Percentiles rank a stretch among this genome's conserved stretches.
These are phyloP conservation scores for Atta texana DNA, from an alignment of 1,140 invertebrate genomes.

Conservation along the genomic window DNA sequence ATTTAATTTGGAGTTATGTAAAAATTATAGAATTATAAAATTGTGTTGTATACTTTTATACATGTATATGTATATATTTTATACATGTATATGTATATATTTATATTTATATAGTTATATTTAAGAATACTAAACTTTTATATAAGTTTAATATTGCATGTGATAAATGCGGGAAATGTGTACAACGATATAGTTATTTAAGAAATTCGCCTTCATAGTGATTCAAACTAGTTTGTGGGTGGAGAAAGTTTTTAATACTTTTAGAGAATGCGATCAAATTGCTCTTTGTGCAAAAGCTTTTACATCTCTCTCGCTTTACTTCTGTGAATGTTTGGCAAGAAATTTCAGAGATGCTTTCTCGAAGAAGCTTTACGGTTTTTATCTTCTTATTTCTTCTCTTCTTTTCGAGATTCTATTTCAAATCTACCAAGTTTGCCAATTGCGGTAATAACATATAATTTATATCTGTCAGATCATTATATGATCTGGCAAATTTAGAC, in stretches of 20 bases:
- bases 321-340: not conserved
- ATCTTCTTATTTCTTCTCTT: not conserved
- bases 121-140: not conserved
- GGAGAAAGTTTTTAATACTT: not conserved
- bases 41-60: not conserved
- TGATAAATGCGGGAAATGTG: not conserved
- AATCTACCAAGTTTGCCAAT: constrained; percentile 1
- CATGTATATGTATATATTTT: too few species aligned
- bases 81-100: not conserved
- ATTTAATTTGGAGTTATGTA: not conserved
- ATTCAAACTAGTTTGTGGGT: not conserved
- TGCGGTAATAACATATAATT: not conserved
- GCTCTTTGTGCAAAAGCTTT: not conserved
- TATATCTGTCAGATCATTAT: not conserved
- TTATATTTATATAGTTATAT: not conserved
- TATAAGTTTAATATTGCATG: not conserved
- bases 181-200: constrained; percentile 9
- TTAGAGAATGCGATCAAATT: not conserved
- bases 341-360: constrained; percentile 8
- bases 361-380: not conserved
- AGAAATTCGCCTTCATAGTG: not conserved
- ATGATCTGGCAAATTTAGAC: not conserved
- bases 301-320: not conserved
- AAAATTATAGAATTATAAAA: not conserved
- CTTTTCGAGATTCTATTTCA: not conserved